Evolutionary conservation across 2,888 invertebrate genomes (phyloP).

Genomic region (Tipula unca): DNA sequence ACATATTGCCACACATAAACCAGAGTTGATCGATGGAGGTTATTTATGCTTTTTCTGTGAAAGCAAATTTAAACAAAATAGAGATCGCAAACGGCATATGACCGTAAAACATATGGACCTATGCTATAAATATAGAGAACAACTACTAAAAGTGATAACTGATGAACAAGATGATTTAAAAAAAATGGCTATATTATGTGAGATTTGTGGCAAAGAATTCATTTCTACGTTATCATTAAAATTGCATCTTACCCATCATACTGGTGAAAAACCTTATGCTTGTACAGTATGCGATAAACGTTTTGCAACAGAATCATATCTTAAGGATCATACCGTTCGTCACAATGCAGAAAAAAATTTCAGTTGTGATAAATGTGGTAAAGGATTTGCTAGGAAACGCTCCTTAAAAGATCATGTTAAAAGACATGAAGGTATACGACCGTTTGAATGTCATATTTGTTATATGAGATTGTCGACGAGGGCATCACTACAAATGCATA

Average conservation of each 20-base stretch:
- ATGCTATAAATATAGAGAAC: neutral
- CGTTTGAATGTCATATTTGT: conserved; percentile 15
- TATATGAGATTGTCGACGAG: neutral
- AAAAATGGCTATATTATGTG: neutral
- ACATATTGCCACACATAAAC: neutral
- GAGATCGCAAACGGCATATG: neutral
- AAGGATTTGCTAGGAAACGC: neutral
- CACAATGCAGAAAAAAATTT: neutral
- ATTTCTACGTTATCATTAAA: neutral
- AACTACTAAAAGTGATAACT: neutral
- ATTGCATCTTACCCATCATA: neutral
- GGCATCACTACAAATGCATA: neutral
- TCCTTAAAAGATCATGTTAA: neutral
- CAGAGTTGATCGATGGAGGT: neutral
- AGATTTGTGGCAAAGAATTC: conserved; percentile 2
- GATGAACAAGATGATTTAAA: neutral
- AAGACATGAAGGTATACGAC: neutral
- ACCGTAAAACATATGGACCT: neutral
- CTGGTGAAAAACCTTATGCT: neutral
- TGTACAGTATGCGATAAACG: neutral
- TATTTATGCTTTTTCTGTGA: conserved; percentile 15
- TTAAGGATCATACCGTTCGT: neutral
- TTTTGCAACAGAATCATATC: neutral
- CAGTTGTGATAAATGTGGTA: neutral
- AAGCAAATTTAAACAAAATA: neutral